phyloP scores from a whole-genome alignment of 92 coral and sea anemone genomes.

The Virgularia gustaviana region DNA sequence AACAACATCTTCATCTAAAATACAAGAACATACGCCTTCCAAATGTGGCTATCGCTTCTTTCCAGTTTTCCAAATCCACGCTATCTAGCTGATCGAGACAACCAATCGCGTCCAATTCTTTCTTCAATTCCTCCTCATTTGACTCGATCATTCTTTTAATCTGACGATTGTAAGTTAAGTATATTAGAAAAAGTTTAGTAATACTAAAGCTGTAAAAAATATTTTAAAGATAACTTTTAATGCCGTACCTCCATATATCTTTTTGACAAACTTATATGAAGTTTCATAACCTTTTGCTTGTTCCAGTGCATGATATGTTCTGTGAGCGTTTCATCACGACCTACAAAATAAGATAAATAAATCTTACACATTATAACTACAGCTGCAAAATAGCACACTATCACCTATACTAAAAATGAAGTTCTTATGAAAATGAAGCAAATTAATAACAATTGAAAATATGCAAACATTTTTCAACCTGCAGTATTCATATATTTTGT shows the following conservation, averaged over 20 bases:
- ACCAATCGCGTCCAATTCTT: background rate
- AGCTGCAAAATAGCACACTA: background rate
- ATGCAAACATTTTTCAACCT: background rate
- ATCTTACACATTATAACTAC: background rate
- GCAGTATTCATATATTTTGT: background rate
- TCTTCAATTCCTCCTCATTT: constrained; percentile 12
- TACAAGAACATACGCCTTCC: constrained; percentile 8
- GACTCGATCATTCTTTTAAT: background rate
- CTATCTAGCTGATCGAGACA: background rate
- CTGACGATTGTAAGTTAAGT: constrained; percentile 5
- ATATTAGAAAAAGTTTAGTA: background rate
- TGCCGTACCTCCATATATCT: constrained; percentile 5
- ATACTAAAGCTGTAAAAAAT: background rate
- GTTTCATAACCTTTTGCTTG: constrained; percentile 13
- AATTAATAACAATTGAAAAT: background rate
- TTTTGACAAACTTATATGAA: constrained; percentile 1
- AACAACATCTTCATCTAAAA: background rate
- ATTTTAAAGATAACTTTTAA: background rate
- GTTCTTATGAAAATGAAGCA: background rate
- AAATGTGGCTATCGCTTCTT: constrained; percentile 1
- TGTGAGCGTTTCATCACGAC: constrained; percentile 20
- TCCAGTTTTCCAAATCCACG: constrained; percentile 4
- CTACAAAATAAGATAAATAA: constrained; percentile 9
- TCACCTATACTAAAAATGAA: too few relatives aligned
- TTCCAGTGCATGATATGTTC: constrained; percentile 18